Conservation (phyloP, 1,140 invertebrate genomes). For the Atopsyche davidsoni region DNA sequence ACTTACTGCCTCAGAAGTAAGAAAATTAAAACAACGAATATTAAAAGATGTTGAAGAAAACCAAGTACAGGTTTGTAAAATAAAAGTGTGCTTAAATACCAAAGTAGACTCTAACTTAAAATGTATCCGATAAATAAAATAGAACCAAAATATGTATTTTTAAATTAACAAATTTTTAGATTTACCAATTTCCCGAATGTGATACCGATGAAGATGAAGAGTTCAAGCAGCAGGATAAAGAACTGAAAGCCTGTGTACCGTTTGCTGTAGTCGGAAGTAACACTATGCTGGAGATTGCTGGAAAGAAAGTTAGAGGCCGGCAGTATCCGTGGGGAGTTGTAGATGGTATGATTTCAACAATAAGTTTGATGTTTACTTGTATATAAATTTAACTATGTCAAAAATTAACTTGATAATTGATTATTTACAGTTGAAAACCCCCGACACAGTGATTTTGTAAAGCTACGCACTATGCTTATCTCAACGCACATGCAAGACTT, state of each 20-base stretch:
- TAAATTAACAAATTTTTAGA: slow-evolving; percentile 41
- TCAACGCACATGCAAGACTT: slow-evolving; percentile 94
- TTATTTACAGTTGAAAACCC: slow-evolving; percentile 83
- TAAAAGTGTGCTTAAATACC: background rate
- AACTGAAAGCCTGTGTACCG: slow-evolving; percentile 85
- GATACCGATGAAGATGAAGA: slow-evolving; percentile 92
- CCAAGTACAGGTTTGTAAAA: slow-evolving; percentile 66
- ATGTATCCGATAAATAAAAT: background rate
- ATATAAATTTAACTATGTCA: slow-evolving; percentile 7
- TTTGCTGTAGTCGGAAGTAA: slow-evolving; percentile 97
- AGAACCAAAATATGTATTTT: background rate
- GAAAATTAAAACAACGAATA: slow-evolving; percentile 80
- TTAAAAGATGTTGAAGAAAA: slow-evolving; percentile 73
- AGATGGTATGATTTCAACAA: slow-evolving; percentile 62
- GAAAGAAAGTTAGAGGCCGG: slow-evolving; percentile 79
- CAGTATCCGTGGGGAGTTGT: slow-evolving; percentile 98
- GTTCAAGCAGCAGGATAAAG: slow-evolving; percentile 85
- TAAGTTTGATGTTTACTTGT: too few species aligned
- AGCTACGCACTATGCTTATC: slow-evolving; percentile 93
- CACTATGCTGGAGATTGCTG: slow-evolving; percentile 86
- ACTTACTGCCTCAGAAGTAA: slow-evolving; percentile 82
- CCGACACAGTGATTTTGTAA: slow-evolving; percentile 95
- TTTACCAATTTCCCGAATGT: slow-evolving; percentile 96
- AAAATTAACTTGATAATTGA: slow-evolving; percentile 14
- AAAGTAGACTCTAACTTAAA: background rate